phyloP scores from a whole-genome alignment of 2,888 invertebrate genomes.

The Ormyrus pomaceus region DNA sequence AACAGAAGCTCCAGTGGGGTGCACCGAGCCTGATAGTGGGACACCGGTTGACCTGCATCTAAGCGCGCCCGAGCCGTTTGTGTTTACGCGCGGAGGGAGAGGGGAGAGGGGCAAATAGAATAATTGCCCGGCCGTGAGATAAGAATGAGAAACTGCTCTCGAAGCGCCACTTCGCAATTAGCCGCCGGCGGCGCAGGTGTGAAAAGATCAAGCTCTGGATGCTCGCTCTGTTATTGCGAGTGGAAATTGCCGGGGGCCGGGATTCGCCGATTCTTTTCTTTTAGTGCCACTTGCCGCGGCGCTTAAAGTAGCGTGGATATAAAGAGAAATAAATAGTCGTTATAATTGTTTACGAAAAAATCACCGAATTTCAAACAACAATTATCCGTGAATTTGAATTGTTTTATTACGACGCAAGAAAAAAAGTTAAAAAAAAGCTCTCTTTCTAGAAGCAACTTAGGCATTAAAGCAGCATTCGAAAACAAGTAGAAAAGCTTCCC shows the following conservation, averaged over 20 bases:
- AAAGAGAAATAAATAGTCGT: not conserved
- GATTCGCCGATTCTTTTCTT: too few relatives aligned
- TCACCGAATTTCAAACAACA: not conserved
- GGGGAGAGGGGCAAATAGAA: too few relatives aligned
- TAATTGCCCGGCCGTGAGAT: not conserved
- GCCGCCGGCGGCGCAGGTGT: too few relatives aligned
- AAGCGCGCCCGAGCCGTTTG: not conserved
- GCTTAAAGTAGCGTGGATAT: not conserved
- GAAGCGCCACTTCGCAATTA: too few relatives aligned
- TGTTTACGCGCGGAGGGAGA: too few relatives aligned
- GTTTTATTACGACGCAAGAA: not conserved
- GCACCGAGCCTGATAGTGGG: conserved; percentile 43
- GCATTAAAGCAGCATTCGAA: too few relatives aligned
- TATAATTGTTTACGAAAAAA: not conserved
- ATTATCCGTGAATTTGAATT: not conserved
- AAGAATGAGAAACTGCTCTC: too few relatives aligned
- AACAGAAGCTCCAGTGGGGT: conserved; percentile 37
- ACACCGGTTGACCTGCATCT: conserved; percentile 42
- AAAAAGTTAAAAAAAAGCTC: not conserved
- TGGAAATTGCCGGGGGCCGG: too few relatives aligned
- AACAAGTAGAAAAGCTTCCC: too few relatives aligned
- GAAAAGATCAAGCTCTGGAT: too few relatives aligned
- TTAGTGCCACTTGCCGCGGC: too few relatives aligned
- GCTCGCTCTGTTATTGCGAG: too few relatives aligned
- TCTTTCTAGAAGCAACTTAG: not conserved